Evolutionary conservation across 2,888 invertebrate genomes (phyloP).

Genomic region (Tridacna crocea): DNA sequence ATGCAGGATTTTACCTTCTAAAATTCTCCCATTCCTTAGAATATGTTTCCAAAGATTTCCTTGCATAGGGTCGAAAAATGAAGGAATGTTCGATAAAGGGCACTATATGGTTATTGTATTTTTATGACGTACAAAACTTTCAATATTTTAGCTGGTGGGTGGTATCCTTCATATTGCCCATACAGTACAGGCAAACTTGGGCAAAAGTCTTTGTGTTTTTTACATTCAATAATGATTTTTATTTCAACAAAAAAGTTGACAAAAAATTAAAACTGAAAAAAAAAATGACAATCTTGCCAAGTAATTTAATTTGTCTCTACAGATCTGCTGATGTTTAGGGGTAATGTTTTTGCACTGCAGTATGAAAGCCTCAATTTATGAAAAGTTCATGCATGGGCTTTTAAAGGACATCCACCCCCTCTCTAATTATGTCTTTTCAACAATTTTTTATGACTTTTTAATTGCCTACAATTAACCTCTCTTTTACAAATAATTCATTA

Average conservation of each 20-base stretch:
- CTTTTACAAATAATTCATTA: neutral
- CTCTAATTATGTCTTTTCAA: conserved; percentile 6
- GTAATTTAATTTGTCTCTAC: neutral
- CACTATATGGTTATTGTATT: neutral
- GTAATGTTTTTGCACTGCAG: neutral
- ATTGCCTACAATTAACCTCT: conserved; percentile 6
- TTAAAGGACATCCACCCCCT: neutral
- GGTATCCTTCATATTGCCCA: conserved; percentile 5
- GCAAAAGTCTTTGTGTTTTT: neutral
- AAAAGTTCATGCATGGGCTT: neutral
- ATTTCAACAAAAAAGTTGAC: neutral
- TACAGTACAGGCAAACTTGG: neutral
- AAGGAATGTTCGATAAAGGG: neutral
- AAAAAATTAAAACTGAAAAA: neutral
- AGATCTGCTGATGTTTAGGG: neutral
- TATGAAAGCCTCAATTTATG: neutral
- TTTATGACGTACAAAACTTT: conserved; percentile 15
- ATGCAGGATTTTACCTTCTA: no score
- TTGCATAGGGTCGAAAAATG: neutral
- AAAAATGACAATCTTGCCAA: neutral
- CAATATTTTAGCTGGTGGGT: conserved; percentile 11
- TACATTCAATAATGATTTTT: conserved; percentile 7
- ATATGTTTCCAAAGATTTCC: no score
- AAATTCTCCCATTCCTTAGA: no score
- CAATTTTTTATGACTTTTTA: neutral